Evolutionary conservation across 2,888 invertebrate genomes (phyloP).

Genomic region (Limenitis camilla): DNA sequence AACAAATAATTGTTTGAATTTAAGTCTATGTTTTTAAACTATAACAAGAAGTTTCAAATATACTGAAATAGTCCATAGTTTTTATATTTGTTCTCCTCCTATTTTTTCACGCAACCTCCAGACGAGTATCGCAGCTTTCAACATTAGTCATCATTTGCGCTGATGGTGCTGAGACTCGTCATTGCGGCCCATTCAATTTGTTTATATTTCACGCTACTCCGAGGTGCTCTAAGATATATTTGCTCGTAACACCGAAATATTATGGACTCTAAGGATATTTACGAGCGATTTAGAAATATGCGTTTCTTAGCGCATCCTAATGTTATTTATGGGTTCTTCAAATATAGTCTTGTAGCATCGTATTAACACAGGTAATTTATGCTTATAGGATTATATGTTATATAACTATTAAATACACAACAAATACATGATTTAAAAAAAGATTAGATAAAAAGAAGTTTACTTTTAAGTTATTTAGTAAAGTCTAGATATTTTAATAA

Average conservation of each 20-base stretch:
- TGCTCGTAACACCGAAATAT: slow-evolving; percentile 60
- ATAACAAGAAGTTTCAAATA: background rate
- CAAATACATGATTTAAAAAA: too few relatives aligned
- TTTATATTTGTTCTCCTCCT: slow-evolving; percentile 1
- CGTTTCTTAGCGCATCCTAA: slow-evolving; percentile 40
- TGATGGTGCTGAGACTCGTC: slow-evolving; percentile 58
- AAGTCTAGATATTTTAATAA: background rate
- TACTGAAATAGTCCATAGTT: background rate
- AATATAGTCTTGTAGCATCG: background rate
- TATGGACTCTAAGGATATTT: slow-evolving; percentile 63
- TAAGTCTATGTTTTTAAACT: too few relatives aligned
- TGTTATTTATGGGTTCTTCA: slow-evolving; percentile 44
- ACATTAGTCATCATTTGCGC: slow-evolving; percentile 69
- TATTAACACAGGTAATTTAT: background rate
- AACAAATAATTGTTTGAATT: too few relatives aligned
- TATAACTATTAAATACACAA: too few relatives aligned
- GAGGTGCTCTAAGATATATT: slow-evolving; percentile 62
- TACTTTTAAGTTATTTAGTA: too few relatives aligned
- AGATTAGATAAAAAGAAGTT: too few relatives aligned
- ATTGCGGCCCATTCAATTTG: slow-evolving; percentile 68
- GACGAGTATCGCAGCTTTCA: slow-evolving; percentile 25
- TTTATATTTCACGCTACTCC: slow-evolving; percentile 71
- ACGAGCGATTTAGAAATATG: slow-evolving; percentile 55
- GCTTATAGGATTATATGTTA: background rate
- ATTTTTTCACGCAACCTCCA: slow-evolving; percentile 23